phyloP scores from a whole-genome alignment of 2,888 invertebrate genomes.

The Aphidius colemani region DNA sequence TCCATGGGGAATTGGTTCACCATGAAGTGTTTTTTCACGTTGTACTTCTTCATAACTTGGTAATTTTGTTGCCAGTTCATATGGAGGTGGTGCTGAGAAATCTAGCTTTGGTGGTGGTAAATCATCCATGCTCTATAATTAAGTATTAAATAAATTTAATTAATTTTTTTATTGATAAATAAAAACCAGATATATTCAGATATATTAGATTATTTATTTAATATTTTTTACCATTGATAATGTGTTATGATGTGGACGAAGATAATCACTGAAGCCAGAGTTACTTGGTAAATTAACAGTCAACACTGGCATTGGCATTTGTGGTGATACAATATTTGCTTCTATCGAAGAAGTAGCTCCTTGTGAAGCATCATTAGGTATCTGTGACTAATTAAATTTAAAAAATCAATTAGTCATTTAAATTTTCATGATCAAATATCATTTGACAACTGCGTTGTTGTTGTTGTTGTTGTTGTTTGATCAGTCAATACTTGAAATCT shows the following conservation, averaged over 20 bases:
- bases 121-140: constrained; percentile 60
- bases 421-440: not conserved
- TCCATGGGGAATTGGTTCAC: constrained; percentile 64
- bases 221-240: constrained; percentile 33
- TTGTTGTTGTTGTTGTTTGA: too few species aligned
- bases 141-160: not conserved
- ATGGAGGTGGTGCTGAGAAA: constrained; percentile 86
- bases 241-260: constrained; percentile 15
- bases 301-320: constrained; percentile 38
- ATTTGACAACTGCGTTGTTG: too few species aligned
- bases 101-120: constrained; percentile 84
- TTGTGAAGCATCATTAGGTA: constrained; percentile 34
- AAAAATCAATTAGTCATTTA: constrained; percentile 6
- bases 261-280: constrained; percentile 31
- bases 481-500: too few species aligned
- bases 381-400: constrained; percentile 38
- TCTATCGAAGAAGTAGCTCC: constrained; percentile 27
- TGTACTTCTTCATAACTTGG: constrained; percentile 93
- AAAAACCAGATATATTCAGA: too few species aligned
- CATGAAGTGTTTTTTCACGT: constrained; percentile 81
- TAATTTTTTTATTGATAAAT: not conserved
- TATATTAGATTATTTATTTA: not conserved
- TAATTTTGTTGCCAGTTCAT: constrained; percentile 83
- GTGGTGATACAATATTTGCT: not conserved
- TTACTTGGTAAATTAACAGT: constrained; percentile 42